Evolutionary conservation across 2,888 invertebrate genomes (phyloP).

Genomic region (Drosophila kambysellisi): DNA sequence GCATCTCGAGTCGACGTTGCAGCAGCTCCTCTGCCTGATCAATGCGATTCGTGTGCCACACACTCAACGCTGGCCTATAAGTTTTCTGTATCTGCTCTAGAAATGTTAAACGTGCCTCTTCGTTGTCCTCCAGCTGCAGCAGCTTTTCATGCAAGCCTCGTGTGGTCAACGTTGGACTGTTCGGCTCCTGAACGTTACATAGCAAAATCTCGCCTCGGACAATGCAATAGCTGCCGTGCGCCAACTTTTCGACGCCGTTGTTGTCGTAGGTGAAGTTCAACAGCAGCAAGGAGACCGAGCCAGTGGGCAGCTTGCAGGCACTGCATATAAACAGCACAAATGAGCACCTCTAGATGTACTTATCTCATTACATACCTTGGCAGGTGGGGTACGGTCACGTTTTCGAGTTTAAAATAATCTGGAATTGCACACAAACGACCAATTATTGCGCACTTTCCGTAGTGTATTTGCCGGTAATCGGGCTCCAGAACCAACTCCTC

Average conservation of each 20-base stretch:
- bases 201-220: constrained; percentile 78
- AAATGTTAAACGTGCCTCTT: constrained; percentile 23
- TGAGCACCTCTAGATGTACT: background rate
- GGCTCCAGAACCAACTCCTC: constrained; percentile 77
- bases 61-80: constrained; percentile 72
- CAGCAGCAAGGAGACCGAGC: constrained; percentile 66
- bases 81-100: constrained; percentile 47
- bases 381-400: constrained; percentile 73
- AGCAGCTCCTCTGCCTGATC: constrained; percentile 68
- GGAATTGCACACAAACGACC: constrained; percentile 67
- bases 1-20: constrained; percentile 74
- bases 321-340: constrained; percentile 44
- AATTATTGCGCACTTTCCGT: constrained; percentile 81
- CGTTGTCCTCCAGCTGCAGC: constrained; percentile 10
- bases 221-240: constrained; percentile 67
- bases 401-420: constrained; percentile 67
- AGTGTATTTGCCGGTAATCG: constrained; percentile 72
- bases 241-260: constrained; percentile 34
- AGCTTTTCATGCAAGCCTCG: constrained; percentile 68
- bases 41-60: constrained; percentile 67
- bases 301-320: constrained; percentile 73
- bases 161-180: constrained; percentile 56
- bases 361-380: constrained; percentile 56
- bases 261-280: constrained; percentile 58
- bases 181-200: constrained; percentile 54